Percentiles rank a stretch among this genome's conserved stretches.
These are phyloP conservation scores for Phoxinus phoxinus DNA, from an alignment of 2,113 vertebrate species.

Conservation along the genomic window DNA sequence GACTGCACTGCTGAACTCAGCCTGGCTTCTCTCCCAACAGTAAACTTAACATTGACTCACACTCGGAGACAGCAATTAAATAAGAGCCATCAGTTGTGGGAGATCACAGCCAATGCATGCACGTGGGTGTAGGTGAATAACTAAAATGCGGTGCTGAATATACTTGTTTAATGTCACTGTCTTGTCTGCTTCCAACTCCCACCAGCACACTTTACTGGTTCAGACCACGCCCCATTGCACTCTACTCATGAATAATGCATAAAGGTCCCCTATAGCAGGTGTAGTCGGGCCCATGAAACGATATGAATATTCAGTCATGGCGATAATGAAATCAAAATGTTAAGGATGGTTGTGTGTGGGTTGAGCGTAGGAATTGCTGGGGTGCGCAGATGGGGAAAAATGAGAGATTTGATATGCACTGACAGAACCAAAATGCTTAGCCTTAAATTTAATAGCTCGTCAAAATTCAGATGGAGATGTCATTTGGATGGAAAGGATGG, in stretches of 20 bases:
- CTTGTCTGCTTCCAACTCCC: slow-evolving; percentile 58
- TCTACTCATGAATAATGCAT: slow-evolving; percentile 77
- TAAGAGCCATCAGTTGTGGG: slow-evolving; percentile 54
- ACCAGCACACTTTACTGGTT: slow-evolving; percentile 67
- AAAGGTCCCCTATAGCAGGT: slow-evolving; percentile 72
- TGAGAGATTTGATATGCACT: slow-evolving; percentile 76
- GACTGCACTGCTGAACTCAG: slow-evolving; percentile 36
- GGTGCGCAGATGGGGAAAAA: slow-evolving; percentile 80
- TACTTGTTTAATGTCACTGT: slow-evolving; percentile 72
- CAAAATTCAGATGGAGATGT: slow-evolving; percentile 77
- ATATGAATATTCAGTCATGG: slow-evolving; percentile 80
- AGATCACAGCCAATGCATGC: slow-evolving; percentile 58
- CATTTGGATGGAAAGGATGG: slow-evolving; percentile 63
- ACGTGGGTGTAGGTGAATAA: slow-evolving; percentile 61
- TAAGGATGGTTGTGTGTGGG: slow-evolving; percentile 72
- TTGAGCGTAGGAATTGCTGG: slow-evolving; percentile 68
- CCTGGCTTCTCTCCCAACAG: slow-evolving; percentile 37
- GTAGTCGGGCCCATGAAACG: slow-evolving; percentile 66
- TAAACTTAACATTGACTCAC: slow-evolving; percentile 69
- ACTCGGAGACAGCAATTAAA: slow-evolving; percentile 67
- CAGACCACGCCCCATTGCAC: slow-evolving; percentile 77
- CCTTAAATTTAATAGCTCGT: slow-evolving; percentile 77
- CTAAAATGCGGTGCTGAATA: slow-evolving; percentile 64
- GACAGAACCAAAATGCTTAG: slow-evolving; percentile 74
- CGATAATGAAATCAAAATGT: slow-evolving; percentile 80